These are phyloP conservation scores for Atethmia centrago DNA, from an alignment of 2,888 invertebrate species.

Conservation along the genomic window DNA sequence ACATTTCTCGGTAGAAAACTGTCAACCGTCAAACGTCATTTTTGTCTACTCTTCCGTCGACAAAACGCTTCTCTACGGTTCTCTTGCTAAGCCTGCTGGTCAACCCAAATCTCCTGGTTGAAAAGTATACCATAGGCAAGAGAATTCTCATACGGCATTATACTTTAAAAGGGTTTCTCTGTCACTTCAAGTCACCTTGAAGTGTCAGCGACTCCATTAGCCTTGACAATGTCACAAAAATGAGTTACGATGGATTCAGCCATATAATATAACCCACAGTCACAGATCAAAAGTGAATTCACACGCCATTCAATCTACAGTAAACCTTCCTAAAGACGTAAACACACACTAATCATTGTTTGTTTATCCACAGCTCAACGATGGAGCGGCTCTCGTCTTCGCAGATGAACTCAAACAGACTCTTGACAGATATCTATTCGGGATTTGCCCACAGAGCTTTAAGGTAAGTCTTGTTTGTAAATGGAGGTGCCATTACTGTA, in stretches of 20 bases:
- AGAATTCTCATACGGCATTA: neutral
- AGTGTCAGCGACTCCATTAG: too few relatives aligned
- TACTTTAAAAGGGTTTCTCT: neutral
- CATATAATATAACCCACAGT: too few relatives aligned
- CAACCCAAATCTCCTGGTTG: neutral
- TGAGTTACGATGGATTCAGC: neutral
- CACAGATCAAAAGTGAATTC: neutral
- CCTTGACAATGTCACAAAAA: neutral
- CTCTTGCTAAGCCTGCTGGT: too few relatives aligned
- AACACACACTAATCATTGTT: conserved; percentile 22
- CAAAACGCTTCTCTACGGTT: too few relatives aligned
- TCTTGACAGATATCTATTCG: conserved; percentile 84
- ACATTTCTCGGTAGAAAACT: too few relatives aligned
- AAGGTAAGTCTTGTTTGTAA: conserved; percentile 75
- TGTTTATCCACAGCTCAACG: conserved; percentile 68
- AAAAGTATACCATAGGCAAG: neutral
- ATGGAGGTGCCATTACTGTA: neutral
- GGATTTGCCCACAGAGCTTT: conserved; percentile 84
- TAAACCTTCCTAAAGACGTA: neutral
- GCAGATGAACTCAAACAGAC: conserved; percentile 86
- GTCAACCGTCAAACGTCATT: too few relatives aligned
- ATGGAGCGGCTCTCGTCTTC: conserved; percentile 80
- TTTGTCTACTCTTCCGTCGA: too few relatives aligned
- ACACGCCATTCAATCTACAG: neutral
- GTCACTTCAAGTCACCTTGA: too few relatives aligned